Conservation (phyloP, 2,113 vertebrate genomes). For the Xiphophorus hellerii region DNA sequence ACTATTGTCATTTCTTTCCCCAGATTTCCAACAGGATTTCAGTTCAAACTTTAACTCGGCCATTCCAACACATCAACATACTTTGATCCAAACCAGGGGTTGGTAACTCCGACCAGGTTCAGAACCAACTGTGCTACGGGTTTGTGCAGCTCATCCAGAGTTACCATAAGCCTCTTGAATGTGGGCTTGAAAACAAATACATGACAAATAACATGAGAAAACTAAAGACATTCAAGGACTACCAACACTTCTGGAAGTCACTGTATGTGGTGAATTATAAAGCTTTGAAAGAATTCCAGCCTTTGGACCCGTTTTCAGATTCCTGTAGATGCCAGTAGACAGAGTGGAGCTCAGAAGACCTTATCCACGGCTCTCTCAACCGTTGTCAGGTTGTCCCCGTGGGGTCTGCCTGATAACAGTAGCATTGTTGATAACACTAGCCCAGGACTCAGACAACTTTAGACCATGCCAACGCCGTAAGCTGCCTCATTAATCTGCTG, state of each 20-base stretch:
- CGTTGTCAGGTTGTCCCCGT: constrained; percentile 69
- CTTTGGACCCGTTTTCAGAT: constrained; percentile 19
- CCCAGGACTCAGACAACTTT: constrained; percentile 38
- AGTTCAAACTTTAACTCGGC: too few relatives aligned
- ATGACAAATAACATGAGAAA: not conserved
- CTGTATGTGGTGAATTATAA: not conserved
- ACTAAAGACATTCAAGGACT: not conserved
- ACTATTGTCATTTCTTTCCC: too few relatives aligned
- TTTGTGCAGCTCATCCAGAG: not conserved
- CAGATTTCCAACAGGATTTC: not conserved
- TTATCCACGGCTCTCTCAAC: constrained; percentile 64
- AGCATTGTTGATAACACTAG: constrained; percentile 68
- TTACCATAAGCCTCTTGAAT: not conserved
- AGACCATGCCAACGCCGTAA: constrained; percentile 52
- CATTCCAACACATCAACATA: too few relatives aligned
- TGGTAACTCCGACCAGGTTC: not conserved
- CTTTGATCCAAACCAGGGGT: too few relatives aligned
- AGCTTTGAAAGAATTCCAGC: constrained; percentile 11
- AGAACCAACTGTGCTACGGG: not conserved
- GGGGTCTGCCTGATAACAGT: constrained; percentile 71
- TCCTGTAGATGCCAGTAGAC: constrained; percentile 46
- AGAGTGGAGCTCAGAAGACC: constrained; percentile 51
- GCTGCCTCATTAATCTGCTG: constrained; percentile 71
- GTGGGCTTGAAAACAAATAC: not conserved
- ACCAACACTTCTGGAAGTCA: not conserved